Base-by-base conservation (phyloP, 2,797 vertebrate species). In the Ctenopoma multispine region DNA sequence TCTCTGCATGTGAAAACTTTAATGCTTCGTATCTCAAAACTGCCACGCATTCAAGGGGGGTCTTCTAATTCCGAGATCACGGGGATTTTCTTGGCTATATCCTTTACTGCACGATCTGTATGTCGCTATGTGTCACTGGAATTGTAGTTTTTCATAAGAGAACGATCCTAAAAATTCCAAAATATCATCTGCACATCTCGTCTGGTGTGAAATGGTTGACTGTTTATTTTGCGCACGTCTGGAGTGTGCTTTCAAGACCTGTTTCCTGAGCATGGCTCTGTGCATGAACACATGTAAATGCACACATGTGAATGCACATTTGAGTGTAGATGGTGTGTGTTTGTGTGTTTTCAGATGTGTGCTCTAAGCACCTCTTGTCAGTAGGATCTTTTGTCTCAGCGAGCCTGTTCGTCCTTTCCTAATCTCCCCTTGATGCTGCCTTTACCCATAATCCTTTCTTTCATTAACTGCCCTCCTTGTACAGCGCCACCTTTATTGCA, bases 401-500 rank as follows among this genome's bases (percentile, higher is more conserved):
- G 36, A 87, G 89, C 69, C 79, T 72, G 84, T 82, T 84, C 66
- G 73, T 89, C 87, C 81, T 89, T 61, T 86, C 84, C 85, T 92
- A 94, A 95, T 94, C 94, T 92, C 85, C 86, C 87, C 85, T 90
- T 93, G 92, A 94, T 93, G 86, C 90, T 80, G 88, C 86, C 87
- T 91, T 90, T 93, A 91, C 89, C 90, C 90, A 90, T 94, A 93
- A 95, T 94, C 92, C 92, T 87, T 84, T 87, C 90, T 95, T 94
- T 95, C 93, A 94, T 94, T 94, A 94, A 92, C 90, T 90, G 89
- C 88, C 86, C 90, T 93, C 87, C 87, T 86, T 74, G 63, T 90
- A 92, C 85, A 93, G 90, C 84, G 81, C 91, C 92, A 93, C 89
- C 90, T 93, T 93, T 91, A 89, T 92, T 90, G 91, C 88, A 82